Evolutionary conservation across 2,888 invertebrate genomes (phyloP), one percentile per base, ranked within the genome.

Genomic region (Anthophora plumipes): DNA sequence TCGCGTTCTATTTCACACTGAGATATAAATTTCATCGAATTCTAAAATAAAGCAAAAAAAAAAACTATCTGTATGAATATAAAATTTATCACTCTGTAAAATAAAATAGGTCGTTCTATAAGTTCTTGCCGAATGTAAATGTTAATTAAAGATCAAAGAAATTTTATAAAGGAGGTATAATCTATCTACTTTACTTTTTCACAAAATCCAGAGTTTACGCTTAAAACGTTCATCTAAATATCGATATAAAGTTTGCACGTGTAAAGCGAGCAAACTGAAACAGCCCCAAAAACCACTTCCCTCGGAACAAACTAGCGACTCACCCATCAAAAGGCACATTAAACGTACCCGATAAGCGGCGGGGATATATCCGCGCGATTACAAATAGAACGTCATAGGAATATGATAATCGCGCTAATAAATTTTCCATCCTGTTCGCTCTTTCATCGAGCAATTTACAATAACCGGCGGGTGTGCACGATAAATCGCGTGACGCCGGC

Each of bases 401-500:
- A 41, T 64, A 64, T 46, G 78, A 78, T 79, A 78, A 71, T 70
- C 79, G 59, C 39, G 43, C 22, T 79, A 39, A 14, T 70, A 70
- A 64, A 70, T 79, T 79, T 41, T 48, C 79, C 70, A 31, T 70
- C 59, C 69, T 48, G 57, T 46, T 60, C 70, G 59, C 61, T 78
- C 79, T 79, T 78, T 79, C 79, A 60, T 64, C 70, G 79, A n/a
- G 64, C 70, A 60, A 70, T 79, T 79, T 59, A 70, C 78, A 70
- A 78, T 79, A 79, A 78, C 57, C 70, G 55, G 43, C 52, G 69
- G 50, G 22, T 14, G 31, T 31, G 41, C 69, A 61, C 67, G 66
- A 71, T 67, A 76, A 81, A 81, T 82, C 69, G 74, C 73, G 81
- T 77, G 82, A 76, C 82, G 57, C 54, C 77, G 69, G 48, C 70